Base-by-base conservation (phyloP, 2,888 invertebrate species). In the Tanaodytes sp. region DNA sequence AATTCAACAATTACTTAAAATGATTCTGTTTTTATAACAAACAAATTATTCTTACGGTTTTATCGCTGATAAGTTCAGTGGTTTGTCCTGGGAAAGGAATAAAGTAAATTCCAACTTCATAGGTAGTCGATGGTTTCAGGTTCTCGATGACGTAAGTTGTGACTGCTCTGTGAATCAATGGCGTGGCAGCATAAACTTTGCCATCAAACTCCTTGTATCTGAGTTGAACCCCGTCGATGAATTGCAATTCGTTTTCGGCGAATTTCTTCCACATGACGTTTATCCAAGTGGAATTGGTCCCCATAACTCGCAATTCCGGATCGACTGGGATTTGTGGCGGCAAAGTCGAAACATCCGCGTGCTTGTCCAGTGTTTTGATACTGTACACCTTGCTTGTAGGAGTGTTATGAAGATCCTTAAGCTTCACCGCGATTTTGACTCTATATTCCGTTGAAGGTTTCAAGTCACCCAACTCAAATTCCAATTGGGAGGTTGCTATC, bases 221-320 rank as follows among this genome's bases (percentile, higher is more conserved):
- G 74, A 96, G 86, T 85, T 95, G 95, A 39, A 96, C 91, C 1
- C 95, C 96, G 79, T 96, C 96, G 58, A 96, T 93, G 77, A 92
- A 93, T 76, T 91, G 91, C 72, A 94, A 84, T 80, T 96, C 95
- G 39, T 92, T 90, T 63, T 93, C 92, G 0, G 89, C 88, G 77
- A 96, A 92, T 77, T 92, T 92, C 75, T 93, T 89, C 96, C 96
- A 96, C 45, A 88, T 90, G 1, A 96, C 87, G 51, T 90, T 91
- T 1, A 93, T 90, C 85, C 92, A 91, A 0, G 92, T 93, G 16
- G 94, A 90, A 77, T 94, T 94, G 0, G 92, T 90, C 69, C 93
- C 92, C 1, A 90, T 88, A 0, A 93, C 89, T 30, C 89, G 88
- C 18, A 96, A 84, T 59, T 91, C 91, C 0, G 94, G 91, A 82